Conservation (phyloP, 2,113 vertebrate species). For the Panthera tigris region DNA sequence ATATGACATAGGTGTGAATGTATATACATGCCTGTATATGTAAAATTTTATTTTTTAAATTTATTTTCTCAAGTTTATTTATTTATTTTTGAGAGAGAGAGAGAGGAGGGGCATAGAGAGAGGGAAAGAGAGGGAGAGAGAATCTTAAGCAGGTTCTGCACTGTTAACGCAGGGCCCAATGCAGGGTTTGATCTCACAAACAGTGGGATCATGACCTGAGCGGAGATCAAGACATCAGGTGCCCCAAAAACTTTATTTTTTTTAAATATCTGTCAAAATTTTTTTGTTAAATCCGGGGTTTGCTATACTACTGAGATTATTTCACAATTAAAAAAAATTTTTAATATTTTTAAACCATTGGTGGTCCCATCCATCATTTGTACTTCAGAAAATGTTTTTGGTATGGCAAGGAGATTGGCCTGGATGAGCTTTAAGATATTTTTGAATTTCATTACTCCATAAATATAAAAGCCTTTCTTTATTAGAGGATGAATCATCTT, state of each 20-base stretch:
- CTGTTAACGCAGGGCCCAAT: no score
- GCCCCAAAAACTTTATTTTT: not conserved
- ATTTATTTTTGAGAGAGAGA: no score
- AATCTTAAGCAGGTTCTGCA: no score
- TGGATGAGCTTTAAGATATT: not conserved
- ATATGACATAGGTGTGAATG: not conserved
- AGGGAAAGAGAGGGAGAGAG: no score
- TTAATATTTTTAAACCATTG: not conserved
- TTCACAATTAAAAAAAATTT: not conserved
- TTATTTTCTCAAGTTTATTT: no score
- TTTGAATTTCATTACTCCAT: constrained; percentile 30
- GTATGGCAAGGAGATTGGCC: not conserved
- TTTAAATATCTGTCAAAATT: constrained; percentile 6
- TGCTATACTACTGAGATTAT: constrained; percentile 6
- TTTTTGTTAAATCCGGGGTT: not conserved
- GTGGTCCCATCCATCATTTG: not conserved
- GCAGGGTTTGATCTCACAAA: no score
- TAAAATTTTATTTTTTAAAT: not conserved
- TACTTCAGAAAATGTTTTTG: not conserved
- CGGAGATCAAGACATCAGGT: no score
- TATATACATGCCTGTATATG: not conserved
- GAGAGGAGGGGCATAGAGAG: no score
- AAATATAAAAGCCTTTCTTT: constrained; percentile 6
- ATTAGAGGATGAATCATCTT: not conserved
- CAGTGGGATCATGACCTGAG: no score